A percentile compares a stretch with the other conserved stretches of the same genome.
These are phyloP conservation scores for Torymus texanus DNA, from an alignment of 2,888 invertebrate species.

Conservation along the genomic window DNA sequence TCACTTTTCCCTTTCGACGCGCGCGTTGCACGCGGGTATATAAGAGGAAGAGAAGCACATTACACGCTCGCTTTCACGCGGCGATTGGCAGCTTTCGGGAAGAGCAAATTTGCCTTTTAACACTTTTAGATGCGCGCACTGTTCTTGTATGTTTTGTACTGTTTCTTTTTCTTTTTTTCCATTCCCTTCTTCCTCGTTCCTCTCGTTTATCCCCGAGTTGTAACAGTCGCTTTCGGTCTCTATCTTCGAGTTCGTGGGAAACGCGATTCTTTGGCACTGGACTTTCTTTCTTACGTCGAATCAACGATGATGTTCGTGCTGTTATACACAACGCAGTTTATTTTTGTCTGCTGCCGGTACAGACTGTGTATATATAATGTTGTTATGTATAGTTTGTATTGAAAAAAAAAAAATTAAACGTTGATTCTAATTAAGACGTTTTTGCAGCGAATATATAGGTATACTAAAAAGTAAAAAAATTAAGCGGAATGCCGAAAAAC, in stretches of 20 bases:
- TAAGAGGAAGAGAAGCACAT: constrained; percentile 23
- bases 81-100: constrained; percentile 37
- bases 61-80: constrained; percentile 43
- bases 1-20: constrained; percentile 41
- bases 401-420: too few relatives aligned
- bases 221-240: background rate
- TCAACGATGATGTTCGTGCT: background rate
- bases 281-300: background rate
- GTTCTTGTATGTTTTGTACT: background rate
- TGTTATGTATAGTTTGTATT: too few relatives aligned
- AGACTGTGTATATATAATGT: too few relatives aligned
- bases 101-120: constrained; percentile 45
- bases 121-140: constrained; percentile 15
- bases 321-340: too few relatives aligned
- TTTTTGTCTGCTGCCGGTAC: too few relatives aligned
- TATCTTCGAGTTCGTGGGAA: constrained; percentile 1
- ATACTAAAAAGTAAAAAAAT: too few relatives aligned
- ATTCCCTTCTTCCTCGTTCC: background rate
- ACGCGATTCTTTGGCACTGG: background rate
- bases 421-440: too few relatives aligned
- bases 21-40: background rate
- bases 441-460: too few relatives aligned
- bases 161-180: background rate
- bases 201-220: background rate
- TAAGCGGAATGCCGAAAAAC: too few relatives aligned